phyloP scores from a whole-genome alignment of 2,888 invertebrate genomes.

The Tenthredo notha region DNA sequence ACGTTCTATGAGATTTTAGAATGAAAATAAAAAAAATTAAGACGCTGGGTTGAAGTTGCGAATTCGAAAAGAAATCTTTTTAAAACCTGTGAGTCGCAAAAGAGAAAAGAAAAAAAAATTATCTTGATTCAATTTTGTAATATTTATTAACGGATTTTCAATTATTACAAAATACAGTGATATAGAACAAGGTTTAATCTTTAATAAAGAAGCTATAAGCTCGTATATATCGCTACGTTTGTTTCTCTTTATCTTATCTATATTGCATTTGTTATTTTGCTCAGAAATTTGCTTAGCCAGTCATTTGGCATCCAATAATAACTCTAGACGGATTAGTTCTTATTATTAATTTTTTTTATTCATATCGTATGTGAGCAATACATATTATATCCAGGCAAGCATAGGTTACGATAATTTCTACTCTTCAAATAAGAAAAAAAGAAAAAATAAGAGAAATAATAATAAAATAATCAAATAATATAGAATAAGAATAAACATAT shows the following conservation, averaged over 20 bases:
- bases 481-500: too few species aligned
- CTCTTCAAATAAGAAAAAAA: too few species aligned
- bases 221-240: too few species aligned
- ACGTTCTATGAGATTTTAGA: too few species aligned
- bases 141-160: background rate
- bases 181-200: background rate
- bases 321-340: background rate
- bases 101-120: background rate
- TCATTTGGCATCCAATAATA: background rate
- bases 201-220: background rate
- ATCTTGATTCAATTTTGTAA: background rate
- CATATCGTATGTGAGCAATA: background rate
- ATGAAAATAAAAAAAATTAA: background rate
- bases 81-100: too few species aligned
- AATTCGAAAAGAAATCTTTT: too few species aligned
- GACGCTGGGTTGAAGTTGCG: too few species aligned
- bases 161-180: background rate
- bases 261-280: background rate
- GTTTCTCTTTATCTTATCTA: constrained; percentile 10
- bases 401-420: too few species aligned
- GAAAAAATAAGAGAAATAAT: too few species aligned
- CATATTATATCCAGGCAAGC: too few species aligned
- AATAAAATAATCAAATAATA: too few species aligned
- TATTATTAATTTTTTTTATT: background rate
- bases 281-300: background rate